Base-by-base conservation (phyloP, 2,113 vertebrate genomes). In the Aphelocoma coerulescens region DNA sequence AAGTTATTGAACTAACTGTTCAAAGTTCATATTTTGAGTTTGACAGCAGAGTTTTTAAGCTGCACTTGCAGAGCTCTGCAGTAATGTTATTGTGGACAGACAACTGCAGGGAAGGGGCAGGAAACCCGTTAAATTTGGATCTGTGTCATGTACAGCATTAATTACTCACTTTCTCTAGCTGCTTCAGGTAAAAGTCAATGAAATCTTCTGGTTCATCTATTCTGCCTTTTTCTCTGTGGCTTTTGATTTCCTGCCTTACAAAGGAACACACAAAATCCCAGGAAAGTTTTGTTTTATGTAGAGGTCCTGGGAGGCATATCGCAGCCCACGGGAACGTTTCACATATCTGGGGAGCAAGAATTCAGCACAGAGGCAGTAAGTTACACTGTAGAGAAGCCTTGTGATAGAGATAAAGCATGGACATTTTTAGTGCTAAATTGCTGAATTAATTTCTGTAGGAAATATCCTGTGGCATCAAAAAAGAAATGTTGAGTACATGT, bases 121-220 rank as follows among this genome's bases (percentile, higher is more conserved):
- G 49, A 19, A 41, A 32, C 11, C 35, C 1, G 0, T 20, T 52
- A 4, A 3, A 26, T 43, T 2, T 37, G 48, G 7, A 52, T 43
- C 30, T 30, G 20, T 24, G 22, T 51, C 55, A 24, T 6, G 20
- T 9, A 16, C 22, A 48, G 32, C 24, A 39, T 30, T 39, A n/a
- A 61, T 80, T 55, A 86, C 95, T 92, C 62, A 96, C 97, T 95
- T 97, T 95, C 41, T 92, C 80, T 43, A 97, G 93, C 66, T 98
- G 95, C 58, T 93, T 81, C 87, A 97, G 94, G 74, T 97, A 98
- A 51, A 93, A 96, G 74, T 93, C 90, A 88, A 98, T 97, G 78
- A 98, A 96, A 80, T 97, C 96, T 79, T 93, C 52, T 19, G 83
- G 74, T n/a, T 94, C 80, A 4, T 80, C 87, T 10, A 9, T 23